Evolutionary conservation across 2,888 invertebrate species (phyloP).

Genomic region (Sinodicranocentrus sp.): DNA sequence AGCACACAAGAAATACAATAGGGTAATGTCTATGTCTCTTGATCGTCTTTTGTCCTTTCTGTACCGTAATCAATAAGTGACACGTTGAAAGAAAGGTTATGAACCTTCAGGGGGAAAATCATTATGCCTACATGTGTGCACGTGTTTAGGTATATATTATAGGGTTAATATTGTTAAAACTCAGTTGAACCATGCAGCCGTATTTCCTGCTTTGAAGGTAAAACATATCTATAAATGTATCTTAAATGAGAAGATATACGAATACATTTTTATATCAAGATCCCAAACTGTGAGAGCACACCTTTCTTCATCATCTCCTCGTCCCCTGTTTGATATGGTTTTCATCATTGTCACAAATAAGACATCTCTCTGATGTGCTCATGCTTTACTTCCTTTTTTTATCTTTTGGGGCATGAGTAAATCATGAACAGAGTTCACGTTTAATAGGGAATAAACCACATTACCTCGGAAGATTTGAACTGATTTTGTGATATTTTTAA

Average conservation of each 20-base stretch:
- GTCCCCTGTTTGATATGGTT: not conserved
- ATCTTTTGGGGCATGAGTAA: not conserved
- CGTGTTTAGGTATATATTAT: not conserved
- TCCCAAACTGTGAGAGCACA: not conserved
- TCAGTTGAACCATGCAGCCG: not conserved
- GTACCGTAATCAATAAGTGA: constrained; percentile 46
- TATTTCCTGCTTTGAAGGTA: constrained; percentile 17
- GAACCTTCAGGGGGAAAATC: constrained; percentile 23
- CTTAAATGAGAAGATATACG: too few relatives aligned
- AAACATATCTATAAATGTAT: too few relatives aligned
- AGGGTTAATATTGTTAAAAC: not conserved
- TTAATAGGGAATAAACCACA: too few relatives aligned
- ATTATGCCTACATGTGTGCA: not conserved
- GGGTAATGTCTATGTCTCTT: constrained; percentile 6
- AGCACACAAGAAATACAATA: constrained; percentile 1
- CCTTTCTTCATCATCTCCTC: not conserved
- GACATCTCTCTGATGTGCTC: not conserved
- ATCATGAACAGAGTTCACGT: not conserved
- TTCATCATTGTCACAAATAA: constrained; percentile 16
- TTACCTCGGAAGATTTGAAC: too few relatives aligned
- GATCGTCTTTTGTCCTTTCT: constrained; percentile 29
- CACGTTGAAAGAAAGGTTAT: constrained; percentile 48
- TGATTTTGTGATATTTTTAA: too few relatives aligned
- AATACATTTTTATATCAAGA: not conserved
- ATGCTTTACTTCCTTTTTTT: not conserved